Conservation (phyloP, 2,113 vertebrate species). For the Picathartes gymnocephalus region DNA sequence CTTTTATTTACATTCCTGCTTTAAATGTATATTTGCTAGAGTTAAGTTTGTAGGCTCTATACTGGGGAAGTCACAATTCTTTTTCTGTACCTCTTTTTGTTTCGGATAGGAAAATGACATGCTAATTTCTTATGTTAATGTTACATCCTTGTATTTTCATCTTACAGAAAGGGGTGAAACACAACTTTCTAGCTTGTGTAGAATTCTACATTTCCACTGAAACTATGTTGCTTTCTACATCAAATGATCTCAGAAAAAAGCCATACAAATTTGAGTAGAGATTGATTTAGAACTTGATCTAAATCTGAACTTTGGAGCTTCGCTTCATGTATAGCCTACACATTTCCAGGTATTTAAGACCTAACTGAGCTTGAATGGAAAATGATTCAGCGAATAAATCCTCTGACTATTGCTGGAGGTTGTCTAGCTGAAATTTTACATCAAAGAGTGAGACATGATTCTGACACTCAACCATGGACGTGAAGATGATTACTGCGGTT, state of each 20-base stretch:
- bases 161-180: neutral
- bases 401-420: neutral
- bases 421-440: neutral
- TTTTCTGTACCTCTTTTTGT: neutral
- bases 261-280: neutral
- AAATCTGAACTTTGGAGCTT: neutral
- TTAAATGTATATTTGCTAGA: neutral
- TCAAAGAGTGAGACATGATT: neutral
- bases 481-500: neutral
- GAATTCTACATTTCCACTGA: neutral
- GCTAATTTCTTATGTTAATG: neutral
- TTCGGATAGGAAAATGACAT: neutral
- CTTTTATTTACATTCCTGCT: neutral
- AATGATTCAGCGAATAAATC: neutral
- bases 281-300: neutral
- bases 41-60: neutral
- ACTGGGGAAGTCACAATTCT: neutral
- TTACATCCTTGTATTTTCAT: neutral
- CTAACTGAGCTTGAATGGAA: neutral
- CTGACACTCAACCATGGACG: neutral
- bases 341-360: neutral
- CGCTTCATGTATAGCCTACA: neutral
- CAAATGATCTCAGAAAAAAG: neutral
- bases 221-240: neutral
- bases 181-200: neutral